Base-by-base conservation (phyloP, 2,797 vertebrate genomes). In the Tapirus indicus region DNA sequence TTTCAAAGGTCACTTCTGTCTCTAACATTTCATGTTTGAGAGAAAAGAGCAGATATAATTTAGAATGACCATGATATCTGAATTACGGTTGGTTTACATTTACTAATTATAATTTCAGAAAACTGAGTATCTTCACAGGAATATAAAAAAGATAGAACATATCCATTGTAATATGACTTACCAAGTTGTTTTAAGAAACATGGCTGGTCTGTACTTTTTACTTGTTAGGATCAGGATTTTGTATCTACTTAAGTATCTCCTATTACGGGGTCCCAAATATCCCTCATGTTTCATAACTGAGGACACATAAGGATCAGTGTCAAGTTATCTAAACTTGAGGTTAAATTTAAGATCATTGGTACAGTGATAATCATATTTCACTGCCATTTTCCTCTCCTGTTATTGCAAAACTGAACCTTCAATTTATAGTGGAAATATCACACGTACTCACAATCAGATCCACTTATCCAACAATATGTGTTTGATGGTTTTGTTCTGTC, bases 51-150 rank as follows among this genome's bases (percentile, higher is more conserved):
- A 85, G 11, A n/a, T 35, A 29, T 35, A 75, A 62, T 86, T 86
- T 80, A 86, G 13, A 86, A 90, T 77, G 41, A 66, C n/a, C 29
- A 1, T 18, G 4, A 29, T 66, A 25, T 29, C 41, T 84, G 52
- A 91, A 88, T 49, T 82, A 71, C n/a, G 21, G 2, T 62, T 79
- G 38, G 27, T 68, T 71, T 71, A 21, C 14, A 29, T 75, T 80
- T 75, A 92, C 44, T 68, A 66, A 58, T 71, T 32, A 84, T 14
- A 84, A 85, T 82, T 92, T 90, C 44, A 78, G 38, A 92, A 96
- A 71, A 83, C n/a, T 52, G 44, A 35, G 14, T 41, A 64, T 91
- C 32, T 95, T 44, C 32, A 52, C 18, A 78, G 66, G 16, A 83
- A 72, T 47, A 32, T 8, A 44, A 38, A 87, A 93, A 79, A 94